Evolutionary conservation across 2,113 vertebrate species (phyloP), one percentile per base, ranked within the genome.

Genomic region (Eretmochelys imbricata): DNA sequence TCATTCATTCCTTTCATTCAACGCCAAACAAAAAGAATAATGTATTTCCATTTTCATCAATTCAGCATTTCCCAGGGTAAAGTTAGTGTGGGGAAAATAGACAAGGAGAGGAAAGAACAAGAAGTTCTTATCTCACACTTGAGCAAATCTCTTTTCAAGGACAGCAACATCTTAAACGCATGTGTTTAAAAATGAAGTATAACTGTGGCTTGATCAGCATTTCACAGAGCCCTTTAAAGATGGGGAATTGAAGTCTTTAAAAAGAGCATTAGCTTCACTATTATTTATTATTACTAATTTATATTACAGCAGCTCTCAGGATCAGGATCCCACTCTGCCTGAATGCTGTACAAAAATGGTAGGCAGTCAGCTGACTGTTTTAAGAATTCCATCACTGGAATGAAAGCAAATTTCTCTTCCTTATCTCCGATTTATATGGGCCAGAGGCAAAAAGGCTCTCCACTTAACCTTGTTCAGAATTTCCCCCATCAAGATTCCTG

Each of bases 71-170:
- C 80, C 91, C 93, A 72, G 65, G 50, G 75, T 59, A 91, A 96
- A 80, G 54, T 89, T 94, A 88, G 95, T 84, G 82, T 90, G 93
- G 89, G 8, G 55, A 94, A 22, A 96, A 95, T 62, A 91, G 87
- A 3, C 42, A 91, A 10, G 85, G 82, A 96, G 54, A 42, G 19
- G 51, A 94, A 90, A 93, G 35, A 90, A 84, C 88, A 92, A 91
- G 38, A 90, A 86, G 0, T 13, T 94, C 75, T 90, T 76, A 11
- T 82, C 31, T 89, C 87, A 95, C 59, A 22, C 46, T 91, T 49
- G 12, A 53, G 13, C 42, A n/a, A 16, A 42, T n/a, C 82, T 96
- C 25, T 84, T 62, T 92, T 65, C 78, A 53, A 94, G 89, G 89
- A 7, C 62, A 90, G 19, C 5, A 76, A n/a, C 27, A 10, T 90